Percentiles rank a stretch among this genome's conserved stretches.
Evolutionary conservation across 2,888 invertebrate species (phyloP).

Genomic region (Melolontha melolontha): DNA sequence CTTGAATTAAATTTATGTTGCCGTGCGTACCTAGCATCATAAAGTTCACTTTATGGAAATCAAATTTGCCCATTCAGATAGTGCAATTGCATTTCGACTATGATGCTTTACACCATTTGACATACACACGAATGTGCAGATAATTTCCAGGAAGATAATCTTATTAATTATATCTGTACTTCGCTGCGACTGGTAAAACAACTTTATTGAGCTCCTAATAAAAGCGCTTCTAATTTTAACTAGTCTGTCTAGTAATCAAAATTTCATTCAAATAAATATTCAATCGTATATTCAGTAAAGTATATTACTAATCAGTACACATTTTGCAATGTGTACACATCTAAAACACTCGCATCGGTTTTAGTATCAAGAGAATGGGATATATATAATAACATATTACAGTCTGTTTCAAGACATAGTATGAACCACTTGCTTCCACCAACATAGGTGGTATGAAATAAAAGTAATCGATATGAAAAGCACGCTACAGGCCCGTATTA

Average conservation of each 20-base stretch:
- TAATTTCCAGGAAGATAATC: constrained; percentile 12
- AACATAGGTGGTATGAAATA: no score
- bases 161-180: constrained; percentile 29
- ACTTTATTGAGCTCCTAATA: constrained; percentile 4
- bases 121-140: constrained; percentile 14
- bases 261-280: constrained; percentile 44
- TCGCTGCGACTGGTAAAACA: constrained; percentile 16
- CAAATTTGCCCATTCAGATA: constrained; percentile 11
- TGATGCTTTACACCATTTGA: constrained; percentile 8
- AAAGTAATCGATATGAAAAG: no score
- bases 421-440: no score
- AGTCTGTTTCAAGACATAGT: no score
- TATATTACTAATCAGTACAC: constrained; percentile 25
- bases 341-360: no score
- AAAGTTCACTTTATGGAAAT: background rate
- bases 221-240: constrained; percentile 16
- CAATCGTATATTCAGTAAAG: constrained; percentile 14
- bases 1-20: no score
- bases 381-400: no score
- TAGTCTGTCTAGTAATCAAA: constrained; percentile 44
- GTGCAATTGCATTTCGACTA: constrained; percentile 2
- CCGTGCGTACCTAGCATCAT: no score
- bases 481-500: no score
- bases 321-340: background rate
- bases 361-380: no score